Base-by-base conservation (phyloP, 2,113 vertebrate species). In the Actenoides lindsayi region DNA sequence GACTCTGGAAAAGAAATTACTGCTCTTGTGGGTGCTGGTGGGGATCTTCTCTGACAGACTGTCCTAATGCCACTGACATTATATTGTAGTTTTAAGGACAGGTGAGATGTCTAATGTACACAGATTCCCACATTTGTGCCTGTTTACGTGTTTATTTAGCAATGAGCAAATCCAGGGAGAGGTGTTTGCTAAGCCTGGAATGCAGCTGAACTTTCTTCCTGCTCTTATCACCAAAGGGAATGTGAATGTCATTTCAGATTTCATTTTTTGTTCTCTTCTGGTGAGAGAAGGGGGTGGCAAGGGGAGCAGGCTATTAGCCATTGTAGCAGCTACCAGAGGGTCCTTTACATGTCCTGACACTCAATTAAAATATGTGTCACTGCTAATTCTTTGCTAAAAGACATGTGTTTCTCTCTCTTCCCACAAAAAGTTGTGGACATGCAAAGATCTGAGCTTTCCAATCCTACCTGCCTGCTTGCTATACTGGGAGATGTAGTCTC, bases 161-260 rank as follows among this genome's bases (percentile, higher is more conserved):
- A 82, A 68, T 16, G 8, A 41, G 30, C 31, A 81, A 56, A 51
- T 57, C 56, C 13, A 51, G 20, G 2, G 4, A 62, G 62, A 56
- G 17, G 15, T 63, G 31, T 82, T 51, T 92, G 77, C 44, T 60
- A 39, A 67, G 28, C 31, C 39, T 68, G 17, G 54, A 56, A 56
- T 28, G n/a, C 54, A 75, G 46, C 39, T 81, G 46, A 53, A 19
- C n/a, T 81, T 68, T 28, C 53, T 62, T 62, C 46, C 35, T 69
- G 20, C 48, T 75, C 25, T 41, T 67, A 67, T 67, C 48, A 41
- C 30, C 35, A 37, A 56, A 33, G 17, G 25, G 41, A 62, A 54
- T 0, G 1, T 27, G 37, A 53, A 35, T 62, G 30, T 68, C 0
- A 0, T 75, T 75, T 68, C 39, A 37, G 62, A 50, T 41, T 46